Base-by-base conservation (phyloP, 2,888 invertebrate species). In the Drosophila mercatorum region DNA sequence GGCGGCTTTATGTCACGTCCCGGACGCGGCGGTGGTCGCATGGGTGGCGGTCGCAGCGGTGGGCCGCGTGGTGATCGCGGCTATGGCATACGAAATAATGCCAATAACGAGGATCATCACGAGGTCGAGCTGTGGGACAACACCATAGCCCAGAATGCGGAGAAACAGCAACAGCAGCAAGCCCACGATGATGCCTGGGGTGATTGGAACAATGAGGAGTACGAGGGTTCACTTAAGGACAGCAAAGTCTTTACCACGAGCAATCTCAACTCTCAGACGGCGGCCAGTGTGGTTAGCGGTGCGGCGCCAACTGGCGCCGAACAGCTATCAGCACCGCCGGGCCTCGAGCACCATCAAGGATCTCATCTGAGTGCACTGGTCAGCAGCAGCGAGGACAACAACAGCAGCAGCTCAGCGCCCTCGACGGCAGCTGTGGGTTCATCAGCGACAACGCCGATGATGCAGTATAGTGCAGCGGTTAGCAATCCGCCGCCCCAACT, bases 191-290 rank as follows among this genome's bases (percentile, higher is more conserved):
- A 94, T 85, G 93, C 93, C 43, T 94, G 94, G 94, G 94, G 94
- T 64, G 97, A 96, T 93, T 97, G 96, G 97, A 97, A 97, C 93
- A 97, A 95, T 90, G 98, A 98, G 93, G 98, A 98, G 92, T 98
- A 98, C 94, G 97, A 97, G 46, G 98, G 98, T 61, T 98, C 97
- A 82, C 94, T 98, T 72, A 96, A 97, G 76, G 98, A 98, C 92
- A 97, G 97, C 55, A 98, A 98, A 94, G 98, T 98, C 67, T 97
- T 97, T 91, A 97, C 97, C 47, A 95, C 97, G 12, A 96, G 96
- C 88, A 94, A 92, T 80, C 80, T 93, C 56, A 90, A 88, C 56
- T 86, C 90, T 59, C 92, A 92, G 80, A 85, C 90, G 34, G 87
- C 89, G n/a, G 90, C 90, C 31, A 91, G 83, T 82, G 90, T 91